Conservation (phyloP, 2,797 vertebrate genomes). For the Lophura swinhoii region DNA sequence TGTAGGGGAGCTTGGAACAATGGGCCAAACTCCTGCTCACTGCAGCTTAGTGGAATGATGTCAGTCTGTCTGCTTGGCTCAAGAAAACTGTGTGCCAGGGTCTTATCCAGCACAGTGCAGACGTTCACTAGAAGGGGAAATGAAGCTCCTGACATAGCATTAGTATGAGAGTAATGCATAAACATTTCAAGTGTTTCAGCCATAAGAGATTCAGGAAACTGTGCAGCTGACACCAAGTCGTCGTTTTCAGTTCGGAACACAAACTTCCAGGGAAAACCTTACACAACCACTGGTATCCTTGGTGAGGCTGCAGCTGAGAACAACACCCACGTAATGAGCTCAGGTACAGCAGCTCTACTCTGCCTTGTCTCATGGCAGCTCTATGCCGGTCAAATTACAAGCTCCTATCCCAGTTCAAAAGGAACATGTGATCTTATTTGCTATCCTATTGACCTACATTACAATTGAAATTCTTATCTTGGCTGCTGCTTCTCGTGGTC, state of each 20-base stretch:
- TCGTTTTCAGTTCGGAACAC: neutral
- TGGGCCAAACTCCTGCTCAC: neutral
- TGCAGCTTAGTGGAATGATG: neutral
- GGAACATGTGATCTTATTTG: neutral
- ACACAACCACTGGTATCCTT: rapidly evolving
- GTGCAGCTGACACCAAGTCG: neutral
- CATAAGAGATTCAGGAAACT: neutral
- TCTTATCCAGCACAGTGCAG: neutral
- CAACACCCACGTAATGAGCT: rapidly evolving
- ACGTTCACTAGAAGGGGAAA: neutral
- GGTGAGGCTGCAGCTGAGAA: neutral
- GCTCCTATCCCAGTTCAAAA: neutral
- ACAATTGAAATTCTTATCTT: neutral
- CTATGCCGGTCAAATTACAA: rapidly evolving
- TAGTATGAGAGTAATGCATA: neutral
- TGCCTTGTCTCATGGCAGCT: rapidly evolving
- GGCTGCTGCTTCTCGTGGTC: neutral
- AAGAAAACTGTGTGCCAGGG: neutral
- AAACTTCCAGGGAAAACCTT: neutral
- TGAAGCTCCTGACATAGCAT: neutral
- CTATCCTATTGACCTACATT: neutral
- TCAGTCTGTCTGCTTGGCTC: neutral
- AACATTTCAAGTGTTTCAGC: neutral
- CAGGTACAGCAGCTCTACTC: neutral
- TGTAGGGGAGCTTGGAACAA: neutral